These are phyloP conservation scores for Dermochelys coriacea DNA, from an alignment of 2,797 vertebrate genomes.

Conservation along the genomic window DNA sequence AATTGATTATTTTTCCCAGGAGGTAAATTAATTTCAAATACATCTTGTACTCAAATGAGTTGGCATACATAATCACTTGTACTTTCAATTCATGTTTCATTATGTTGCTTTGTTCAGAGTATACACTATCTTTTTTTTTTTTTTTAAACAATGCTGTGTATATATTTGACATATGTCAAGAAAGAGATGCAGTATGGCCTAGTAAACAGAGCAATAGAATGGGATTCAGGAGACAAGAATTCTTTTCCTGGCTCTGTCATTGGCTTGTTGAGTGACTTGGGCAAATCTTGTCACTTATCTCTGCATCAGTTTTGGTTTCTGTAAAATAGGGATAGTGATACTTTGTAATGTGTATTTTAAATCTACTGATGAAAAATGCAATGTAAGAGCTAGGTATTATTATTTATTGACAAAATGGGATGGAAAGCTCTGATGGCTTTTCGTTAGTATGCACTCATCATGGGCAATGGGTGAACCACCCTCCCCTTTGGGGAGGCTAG, in stretches of 20 bases:
- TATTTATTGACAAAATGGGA: not conserved
- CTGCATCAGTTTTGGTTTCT: not conserved
- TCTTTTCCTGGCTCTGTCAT: not conserved
- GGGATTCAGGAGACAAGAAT: not conserved
- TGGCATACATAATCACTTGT: not conserved
- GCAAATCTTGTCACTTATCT: not conserved
- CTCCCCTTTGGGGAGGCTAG: no score
- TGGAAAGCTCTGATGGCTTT: not conserved
- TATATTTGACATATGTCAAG: not conserved
- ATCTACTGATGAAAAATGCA: not conserved
- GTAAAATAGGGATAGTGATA: not conserved
- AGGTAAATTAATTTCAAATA: slow-evolving; percentile 3
- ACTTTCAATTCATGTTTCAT: not conserved
- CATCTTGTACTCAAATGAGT: not conserved
- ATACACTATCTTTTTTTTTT: not conserved
- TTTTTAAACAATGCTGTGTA: not conserved
- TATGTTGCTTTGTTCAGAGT: not conserved
- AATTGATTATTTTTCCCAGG: not conserved
- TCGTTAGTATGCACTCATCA: not conserved
- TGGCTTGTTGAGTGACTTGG: not conserved
- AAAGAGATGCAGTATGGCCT: not conserved
- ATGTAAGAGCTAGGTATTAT: not conserved
- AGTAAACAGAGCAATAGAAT: not conserved
- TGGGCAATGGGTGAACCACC: no score
- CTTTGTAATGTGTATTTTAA: not conserved